Percentiles rank a stretch among this genome's conserved stretches.
Evolutionary conservation across 1,140 invertebrate species (phyloP).

Genomic region (Akabosia matsudoensis): DNA sequence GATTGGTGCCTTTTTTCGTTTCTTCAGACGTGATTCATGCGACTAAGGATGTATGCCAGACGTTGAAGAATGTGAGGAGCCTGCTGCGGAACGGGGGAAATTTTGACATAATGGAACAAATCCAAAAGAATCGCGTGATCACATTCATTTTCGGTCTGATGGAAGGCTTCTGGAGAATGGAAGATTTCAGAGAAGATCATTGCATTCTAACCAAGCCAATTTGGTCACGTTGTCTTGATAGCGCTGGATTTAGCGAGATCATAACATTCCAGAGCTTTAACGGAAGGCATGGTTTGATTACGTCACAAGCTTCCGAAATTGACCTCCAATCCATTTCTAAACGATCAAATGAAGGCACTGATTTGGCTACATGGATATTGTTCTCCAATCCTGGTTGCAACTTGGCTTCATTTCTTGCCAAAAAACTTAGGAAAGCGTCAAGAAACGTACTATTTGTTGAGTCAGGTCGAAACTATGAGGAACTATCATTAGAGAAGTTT

Average conservation of each 20-base stretch:
- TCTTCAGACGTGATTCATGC: conserved; percentile 34
- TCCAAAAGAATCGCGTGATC: neutral
- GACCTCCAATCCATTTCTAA: too few relatives aligned
- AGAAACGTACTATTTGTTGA: neutral
- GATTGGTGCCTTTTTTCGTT: too few relatives aligned
- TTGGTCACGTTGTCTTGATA: too few relatives aligned
- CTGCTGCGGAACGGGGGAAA: conserved; percentile 24
- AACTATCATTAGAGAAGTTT: neutral
- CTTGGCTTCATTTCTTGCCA: neutral
- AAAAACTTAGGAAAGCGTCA: neutral
- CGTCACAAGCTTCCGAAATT: neutral
- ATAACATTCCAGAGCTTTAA: neutral
- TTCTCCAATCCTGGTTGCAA: neutral
- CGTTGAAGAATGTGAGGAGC: conserved; percentile 2
- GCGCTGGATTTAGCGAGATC: too few relatives aligned
- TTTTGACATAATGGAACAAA: conserved; percentile 25
- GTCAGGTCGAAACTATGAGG: neutral
- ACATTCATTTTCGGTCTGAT: conserved; percentile 30
- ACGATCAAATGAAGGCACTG: too few relatives aligned
- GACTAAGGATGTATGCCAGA: conserved; percentile 10
- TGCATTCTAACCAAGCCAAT: conserved; percentile 25
- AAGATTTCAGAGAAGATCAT: conserved; percentile 10
- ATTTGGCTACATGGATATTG: neutral
- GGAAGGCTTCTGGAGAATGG: conserved; percentile 38
- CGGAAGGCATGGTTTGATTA: neutral